These are phyloP conservation scores for Lysandra coridon DNA, from an alignment of 2,888 invertebrate species.

Conservation along the genomic window DNA sequence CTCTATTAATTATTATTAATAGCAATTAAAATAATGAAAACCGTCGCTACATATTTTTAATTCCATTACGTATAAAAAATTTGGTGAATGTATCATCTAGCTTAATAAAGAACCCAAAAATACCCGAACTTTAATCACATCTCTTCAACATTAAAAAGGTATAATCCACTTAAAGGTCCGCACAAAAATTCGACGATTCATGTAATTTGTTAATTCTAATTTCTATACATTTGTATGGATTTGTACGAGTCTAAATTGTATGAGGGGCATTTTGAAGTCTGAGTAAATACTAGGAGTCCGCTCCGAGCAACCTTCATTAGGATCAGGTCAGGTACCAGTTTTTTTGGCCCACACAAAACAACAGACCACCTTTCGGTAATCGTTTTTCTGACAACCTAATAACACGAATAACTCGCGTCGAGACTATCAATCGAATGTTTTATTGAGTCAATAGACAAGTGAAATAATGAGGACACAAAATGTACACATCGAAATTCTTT, in stretches of 20 bases:
- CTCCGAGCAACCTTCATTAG: conserved; percentile 61
- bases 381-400: conserved; percentile 48
- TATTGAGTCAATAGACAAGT: not conserved
- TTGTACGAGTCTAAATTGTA: not conserved
- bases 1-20: no score
- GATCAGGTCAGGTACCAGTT: conserved; percentile 67
- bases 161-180: conserved; percentile 1
- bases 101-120: not conserved
- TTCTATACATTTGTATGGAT: conserved; percentile 5
- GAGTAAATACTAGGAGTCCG: conserved; percentile 38
- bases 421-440: conserved; percentile 1
- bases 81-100: not conserved
- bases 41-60: no score
- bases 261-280: conserved; percentile 3
- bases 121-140: not conserved
- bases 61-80: no score
- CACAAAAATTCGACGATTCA: conserved; percentile 4
- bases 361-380: conserved; percentile 53
- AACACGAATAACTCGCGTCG: conserved; percentile 48
- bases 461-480: not conserved
- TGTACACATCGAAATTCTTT: not conserved
- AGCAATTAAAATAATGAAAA: no score
- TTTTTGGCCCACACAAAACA: conserved; percentile 55
- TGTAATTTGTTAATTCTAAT: not conserved
- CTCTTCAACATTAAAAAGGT: not conserved